Conservation (phyloP, 2,797 vertebrate species). For the Etheostoma nigrum region DNA sequence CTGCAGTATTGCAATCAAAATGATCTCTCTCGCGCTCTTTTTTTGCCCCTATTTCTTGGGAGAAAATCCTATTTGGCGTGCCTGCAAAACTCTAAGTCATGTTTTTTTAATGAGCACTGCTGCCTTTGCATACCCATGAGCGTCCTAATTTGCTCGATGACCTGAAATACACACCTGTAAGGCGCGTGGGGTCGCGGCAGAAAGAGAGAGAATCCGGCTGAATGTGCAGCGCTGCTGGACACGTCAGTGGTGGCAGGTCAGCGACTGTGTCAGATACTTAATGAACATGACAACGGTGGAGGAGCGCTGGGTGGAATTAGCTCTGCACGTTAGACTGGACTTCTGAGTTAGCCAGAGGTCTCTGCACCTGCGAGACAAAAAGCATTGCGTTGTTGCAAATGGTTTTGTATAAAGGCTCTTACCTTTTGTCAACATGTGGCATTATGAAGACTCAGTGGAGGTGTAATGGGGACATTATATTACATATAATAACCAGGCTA, state of each 20-base stretch:
- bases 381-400: not conserved
- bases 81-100: constrained; percentile 23
- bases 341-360: constrained; percentile 20
- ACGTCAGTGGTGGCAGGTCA: constrained; percentile 35
- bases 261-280: constrained; percentile 30
- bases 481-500: not conserved
- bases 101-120: constrained; percentile 62
- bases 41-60: not conserved
- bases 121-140: constrained; percentile 55
- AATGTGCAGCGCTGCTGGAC: constrained; percentile 36
- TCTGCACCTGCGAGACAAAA: not conserved
- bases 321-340: constrained; percentile 17
- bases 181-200: constrained; percentile 42
- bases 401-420: not conserved
- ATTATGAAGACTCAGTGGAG: not conserved
- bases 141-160: constrained; percentile 63
- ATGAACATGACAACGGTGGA: constrained; percentile 16
- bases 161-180: constrained; percentile 59
- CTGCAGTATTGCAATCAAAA: constrained; percentile 11
- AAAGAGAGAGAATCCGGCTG: constrained; percentile 5
- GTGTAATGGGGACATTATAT: not conserved
- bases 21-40: not conserved
- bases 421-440: not conserved
- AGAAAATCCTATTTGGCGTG: constrained; percentile 19
- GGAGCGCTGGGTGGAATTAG: constrained; percentile 16